phyloP scores from a whole-genome alignment of 2,113 vertebrate species.

The Elephantulus edwardii region DNA sequence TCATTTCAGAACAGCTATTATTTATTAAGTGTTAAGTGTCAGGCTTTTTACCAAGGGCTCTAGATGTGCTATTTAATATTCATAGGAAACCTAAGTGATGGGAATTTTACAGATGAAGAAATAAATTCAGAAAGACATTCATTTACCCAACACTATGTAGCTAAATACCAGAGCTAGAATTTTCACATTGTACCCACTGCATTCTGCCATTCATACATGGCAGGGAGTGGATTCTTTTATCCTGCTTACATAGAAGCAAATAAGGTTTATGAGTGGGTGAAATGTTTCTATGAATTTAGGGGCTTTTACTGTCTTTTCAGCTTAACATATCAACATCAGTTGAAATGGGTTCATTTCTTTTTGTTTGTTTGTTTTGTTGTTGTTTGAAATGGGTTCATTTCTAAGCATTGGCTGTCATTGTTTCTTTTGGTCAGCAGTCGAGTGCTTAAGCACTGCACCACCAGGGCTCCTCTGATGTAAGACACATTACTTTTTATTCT shows the following conservation, averaged over 20 bases:
- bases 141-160: not conserved
- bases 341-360: too few species aligned
- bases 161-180: not conserved
- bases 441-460: too few species aligned
- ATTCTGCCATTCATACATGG: not conserved
- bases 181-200: not conserved
- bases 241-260: not conserved
- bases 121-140: not conserved
- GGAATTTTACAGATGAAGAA: not conserved
- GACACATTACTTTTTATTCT: not conserved
- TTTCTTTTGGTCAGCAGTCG: too few species aligned
- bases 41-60: not conserved
- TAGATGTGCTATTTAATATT: not conserved
- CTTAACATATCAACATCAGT: conserved; percentile 8
- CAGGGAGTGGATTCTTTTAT: not conserved
- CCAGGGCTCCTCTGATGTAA: not conserved
- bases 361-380: too few species aligned
- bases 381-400: too few species aligned
- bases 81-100: not conserved
- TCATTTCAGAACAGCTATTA: not conserved
- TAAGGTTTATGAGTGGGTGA: not conserved
- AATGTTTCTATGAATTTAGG: conserved; percentile 33
- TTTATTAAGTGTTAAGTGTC: not conserved
- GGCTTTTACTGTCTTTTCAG: not conserved
- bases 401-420: conserved; percentile 15